These are phyloP conservation scores for Phenacoccus solenopsis DNA, from an alignment of 1,140 invertebrate genomes.

Conservation along the genomic window DNA sequence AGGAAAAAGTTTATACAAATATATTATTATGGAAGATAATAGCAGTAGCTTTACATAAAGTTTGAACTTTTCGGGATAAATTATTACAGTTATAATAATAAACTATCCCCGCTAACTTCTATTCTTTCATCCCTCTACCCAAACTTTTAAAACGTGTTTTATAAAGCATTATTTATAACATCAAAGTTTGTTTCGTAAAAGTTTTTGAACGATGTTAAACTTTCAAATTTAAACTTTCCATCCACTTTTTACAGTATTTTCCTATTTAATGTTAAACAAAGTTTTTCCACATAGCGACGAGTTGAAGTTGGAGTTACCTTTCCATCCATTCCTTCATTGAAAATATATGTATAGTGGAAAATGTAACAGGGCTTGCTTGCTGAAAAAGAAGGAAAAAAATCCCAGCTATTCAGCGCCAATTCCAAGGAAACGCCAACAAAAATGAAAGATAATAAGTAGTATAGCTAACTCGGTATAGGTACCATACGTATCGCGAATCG, in stretches of 20 bases:
- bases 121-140: neutral
- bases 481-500: no score
- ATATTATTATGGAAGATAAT: conserved; percentile 17
- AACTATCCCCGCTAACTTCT: conserved; percentile 6
- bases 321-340: neutral
- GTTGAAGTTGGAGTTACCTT: conserved; percentile 8
- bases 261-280: conserved; percentile 17
- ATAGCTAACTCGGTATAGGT: no score
- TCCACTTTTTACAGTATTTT: conserved; percentile 16
- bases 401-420: no score
- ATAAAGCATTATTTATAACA: conserved; percentile 18
- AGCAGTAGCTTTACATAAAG: conserved; percentile 17
- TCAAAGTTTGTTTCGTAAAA: conserved; percentile 18
- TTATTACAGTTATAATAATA: conserved; percentile 17
- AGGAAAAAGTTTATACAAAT: conserved; percentile 17
- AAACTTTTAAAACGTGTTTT: conserved; percentile 17
- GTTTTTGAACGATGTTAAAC: conserved; percentile 18
- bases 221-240: conserved; percentile 18
- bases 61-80: conserved; percentile 16
- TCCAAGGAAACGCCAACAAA: no score
- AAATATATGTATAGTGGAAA: conserved; percentile 6
- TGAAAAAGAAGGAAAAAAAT: no score
- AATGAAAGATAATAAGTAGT: no score
- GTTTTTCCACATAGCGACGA: conserved; percentile 11
- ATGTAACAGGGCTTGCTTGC: neutral